phyloP scores from a whole-genome alignment of 2,113 vertebrate species.

The Oncorhynchus clarkii region DNA sequence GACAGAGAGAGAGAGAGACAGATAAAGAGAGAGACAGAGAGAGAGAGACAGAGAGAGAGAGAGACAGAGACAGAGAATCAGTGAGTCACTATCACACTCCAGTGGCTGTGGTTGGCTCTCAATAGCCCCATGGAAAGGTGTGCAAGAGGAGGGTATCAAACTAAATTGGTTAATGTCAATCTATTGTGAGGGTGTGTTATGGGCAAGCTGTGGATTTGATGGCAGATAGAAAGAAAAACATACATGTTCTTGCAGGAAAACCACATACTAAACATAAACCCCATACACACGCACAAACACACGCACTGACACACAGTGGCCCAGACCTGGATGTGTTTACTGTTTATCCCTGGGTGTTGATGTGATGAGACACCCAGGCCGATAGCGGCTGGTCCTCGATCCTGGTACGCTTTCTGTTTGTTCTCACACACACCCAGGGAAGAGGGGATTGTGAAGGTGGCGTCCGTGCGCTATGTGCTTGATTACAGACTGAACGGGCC shows the following conservation, averaged over 20 bases:
- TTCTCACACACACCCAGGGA: conserved; percentile 39
- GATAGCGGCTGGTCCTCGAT: conserved; percentile 63
- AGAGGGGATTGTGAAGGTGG: conserved; percentile 52
- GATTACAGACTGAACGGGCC: conserved; percentile 63
- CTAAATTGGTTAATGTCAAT: not conserved
- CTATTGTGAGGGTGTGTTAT: not conserved
- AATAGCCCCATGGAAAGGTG: conserved; percentile 50
- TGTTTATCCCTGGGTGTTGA: conserved; percentile 66
- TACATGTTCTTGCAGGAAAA: not conserved
- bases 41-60: too few relatives aligned
- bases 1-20: too few relatives aligned
- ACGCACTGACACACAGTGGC: conserved; percentile 38
- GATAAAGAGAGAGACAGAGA: too few relatives aligned
- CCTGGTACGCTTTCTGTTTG: conserved; percentile 57
- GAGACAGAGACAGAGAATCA: conserved; percentile 49
- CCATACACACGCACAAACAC: not conserved
- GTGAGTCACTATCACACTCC: conserved; percentile 63
- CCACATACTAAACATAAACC: not conserved
- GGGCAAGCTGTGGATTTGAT: not conserved
- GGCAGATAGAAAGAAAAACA: not conserved
- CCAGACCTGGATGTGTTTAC: conserved; percentile 65
- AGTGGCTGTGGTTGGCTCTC: conserved; percentile 57
- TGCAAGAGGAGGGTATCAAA: not conserved
- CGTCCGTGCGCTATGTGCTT: conserved; percentile 56
- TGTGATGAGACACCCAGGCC: conserved; percentile 69